Conservation (phyloP, 2,797 vertebrate species). For the Characodon lateralis region DNA sequence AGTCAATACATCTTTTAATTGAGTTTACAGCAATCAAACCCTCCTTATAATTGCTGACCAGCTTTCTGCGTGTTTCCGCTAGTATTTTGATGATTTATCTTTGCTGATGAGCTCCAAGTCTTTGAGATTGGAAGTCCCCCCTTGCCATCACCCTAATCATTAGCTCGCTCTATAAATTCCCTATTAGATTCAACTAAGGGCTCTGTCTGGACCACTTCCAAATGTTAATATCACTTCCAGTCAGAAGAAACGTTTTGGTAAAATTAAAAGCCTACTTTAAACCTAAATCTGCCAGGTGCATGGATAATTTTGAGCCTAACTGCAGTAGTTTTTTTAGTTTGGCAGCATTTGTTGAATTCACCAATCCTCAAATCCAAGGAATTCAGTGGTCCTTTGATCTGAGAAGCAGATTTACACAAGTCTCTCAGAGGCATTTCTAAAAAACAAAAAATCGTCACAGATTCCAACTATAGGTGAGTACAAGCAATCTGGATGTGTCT, state of each 20-base stretch:
- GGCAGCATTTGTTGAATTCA: background rate
- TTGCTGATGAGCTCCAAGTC: too few relatives aligned
- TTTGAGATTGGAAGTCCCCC: background rate
- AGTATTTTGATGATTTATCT: background rate
- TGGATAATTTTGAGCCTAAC: background rate
- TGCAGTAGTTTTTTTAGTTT: background rate
- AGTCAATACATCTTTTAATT: background rate
- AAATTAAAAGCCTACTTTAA: background rate
- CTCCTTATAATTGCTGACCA: background rate
- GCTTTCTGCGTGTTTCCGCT: background rate
- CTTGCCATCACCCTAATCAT: background rate
- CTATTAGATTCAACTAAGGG: background rate
- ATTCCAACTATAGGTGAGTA: background rate
- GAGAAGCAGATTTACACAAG: background rate
- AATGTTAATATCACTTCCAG: background rate
- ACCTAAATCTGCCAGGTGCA: background rate
- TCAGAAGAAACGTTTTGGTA: background rate
- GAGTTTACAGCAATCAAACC: background rate
- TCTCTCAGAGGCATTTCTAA: background rate
- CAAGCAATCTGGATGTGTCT: too few relatives aligned
- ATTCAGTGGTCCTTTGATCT: background rate
- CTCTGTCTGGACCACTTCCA: background rate
- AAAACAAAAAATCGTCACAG: background rate
- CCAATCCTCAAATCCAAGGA: background rate
- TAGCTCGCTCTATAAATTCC: background rate